Evolutionary conservation across 2,888 invertebrate genomes (phyloP).

Genomic region (Orchesellides sinensis): DNA sequence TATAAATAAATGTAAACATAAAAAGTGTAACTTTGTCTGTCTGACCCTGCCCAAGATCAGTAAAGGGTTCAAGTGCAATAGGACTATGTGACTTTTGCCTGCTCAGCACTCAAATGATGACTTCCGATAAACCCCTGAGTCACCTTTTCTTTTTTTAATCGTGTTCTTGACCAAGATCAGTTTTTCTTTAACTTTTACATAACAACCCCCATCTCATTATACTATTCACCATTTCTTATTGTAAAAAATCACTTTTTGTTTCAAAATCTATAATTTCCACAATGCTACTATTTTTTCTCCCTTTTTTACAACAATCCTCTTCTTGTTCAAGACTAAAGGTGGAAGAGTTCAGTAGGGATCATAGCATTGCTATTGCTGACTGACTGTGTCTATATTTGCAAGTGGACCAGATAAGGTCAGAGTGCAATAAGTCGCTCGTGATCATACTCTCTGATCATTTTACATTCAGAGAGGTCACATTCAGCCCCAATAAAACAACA

Average conservation of each 20-base stretch:
- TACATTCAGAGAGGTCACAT: slow-evolving; percentile 45
- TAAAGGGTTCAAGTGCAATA: slow-evolving; percentile 13
- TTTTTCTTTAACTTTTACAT: background rate
- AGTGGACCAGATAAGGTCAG: slow-evolving; percentile 8
- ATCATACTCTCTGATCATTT: too few relatives aligned
- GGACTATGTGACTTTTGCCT: background rate
- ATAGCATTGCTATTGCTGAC: background rate
- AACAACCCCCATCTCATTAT: background rate
- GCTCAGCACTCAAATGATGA: background rate
- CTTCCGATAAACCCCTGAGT: slow-evolving; percentile 19
- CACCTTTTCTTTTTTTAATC: background rate
- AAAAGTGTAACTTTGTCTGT: too few relatives aligned
- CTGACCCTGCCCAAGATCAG: too few relatives aligned
- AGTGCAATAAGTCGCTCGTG: slow-evolving; percentile 24
- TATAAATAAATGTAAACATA: background rate
- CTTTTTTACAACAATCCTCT: too few relatives aligned
- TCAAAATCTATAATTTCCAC: too few relatives aligned
- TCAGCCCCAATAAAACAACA: slow-evolving; percentile 28
- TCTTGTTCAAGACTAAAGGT: slow-evolving; percentile 2
- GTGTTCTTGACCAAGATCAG: slow-evolving; percentile 33
- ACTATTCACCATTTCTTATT: too few relatives aligned
- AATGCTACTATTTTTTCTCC: too few relatives aligned
- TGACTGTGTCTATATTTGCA: background rate
- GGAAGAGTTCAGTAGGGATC: slow-evolving; percentile 5
- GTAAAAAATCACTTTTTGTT: too few relatives aligned